Conservation (phyloP, 1,140 invertebrate species). For the Rhizoglyphus robini region DNA sequence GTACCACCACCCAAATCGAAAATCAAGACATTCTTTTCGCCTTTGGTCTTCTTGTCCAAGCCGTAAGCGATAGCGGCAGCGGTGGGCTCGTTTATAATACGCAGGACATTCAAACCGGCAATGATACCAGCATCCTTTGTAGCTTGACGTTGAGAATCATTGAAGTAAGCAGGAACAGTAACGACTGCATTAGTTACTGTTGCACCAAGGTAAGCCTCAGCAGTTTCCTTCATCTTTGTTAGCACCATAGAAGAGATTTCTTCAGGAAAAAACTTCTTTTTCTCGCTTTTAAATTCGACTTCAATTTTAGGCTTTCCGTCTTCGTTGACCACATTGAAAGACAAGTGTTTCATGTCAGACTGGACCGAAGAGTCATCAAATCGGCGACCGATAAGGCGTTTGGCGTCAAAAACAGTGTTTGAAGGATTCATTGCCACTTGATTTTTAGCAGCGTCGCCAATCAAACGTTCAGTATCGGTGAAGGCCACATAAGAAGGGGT, state of each 20-base stretch:
- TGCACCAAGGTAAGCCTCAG: constrained; percentile 77
- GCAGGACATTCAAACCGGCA: constrained; percentile 77
- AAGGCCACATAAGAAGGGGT: constrained; percentile 95
- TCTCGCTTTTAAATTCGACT: constrained; percentile 41
- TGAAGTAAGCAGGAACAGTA: too few species aligned
- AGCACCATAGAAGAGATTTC: too few species aligned
- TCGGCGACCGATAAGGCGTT: constrained; percentile 60
- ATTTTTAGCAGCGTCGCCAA: too few species aligned
- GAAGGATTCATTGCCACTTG: too few species aligned
- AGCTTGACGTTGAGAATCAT: too few species aligned
- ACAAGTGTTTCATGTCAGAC: constrained; percentile 86
- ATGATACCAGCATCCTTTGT: constrained; percentile 60
- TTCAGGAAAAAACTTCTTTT: constrained; percentile 54
- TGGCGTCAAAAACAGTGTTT: too few species aligned
- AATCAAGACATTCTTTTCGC: too few species aligned
- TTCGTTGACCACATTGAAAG: constrained; percentile 70
- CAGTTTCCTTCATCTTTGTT: too few species aligned
- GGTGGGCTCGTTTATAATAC: constrained; percentile 69
- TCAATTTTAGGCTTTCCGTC: constrained; percentile 66
- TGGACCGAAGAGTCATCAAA: constrained; percentile 80
- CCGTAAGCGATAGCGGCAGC: constrained; percentile 70
- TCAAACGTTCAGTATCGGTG: constrained; percentile 87
- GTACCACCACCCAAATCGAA: too few species aligned
- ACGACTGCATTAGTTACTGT: constrained; percentile 72
- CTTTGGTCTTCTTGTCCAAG: constrained; percentile 55